These are phyloP conservation scores for Parascotia fuliginaria DNA, from an alignment of 2,888 invertebrate genomes.

Conservation along the genomic window DNA sequence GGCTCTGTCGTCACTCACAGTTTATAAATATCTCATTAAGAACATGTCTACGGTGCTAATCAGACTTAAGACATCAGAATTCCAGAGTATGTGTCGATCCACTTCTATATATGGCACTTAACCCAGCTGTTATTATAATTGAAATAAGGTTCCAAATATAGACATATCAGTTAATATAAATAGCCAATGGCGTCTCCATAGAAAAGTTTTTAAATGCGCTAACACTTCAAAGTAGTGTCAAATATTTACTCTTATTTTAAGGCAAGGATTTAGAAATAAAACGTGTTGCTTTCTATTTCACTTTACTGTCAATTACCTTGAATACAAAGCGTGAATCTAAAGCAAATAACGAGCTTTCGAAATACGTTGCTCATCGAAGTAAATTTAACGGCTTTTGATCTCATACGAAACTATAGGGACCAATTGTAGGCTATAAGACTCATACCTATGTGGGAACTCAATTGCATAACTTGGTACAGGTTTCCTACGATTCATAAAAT, in stretches of 20 bases:
- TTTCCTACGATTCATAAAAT: background rate
- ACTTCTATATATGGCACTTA: too few species aligned
- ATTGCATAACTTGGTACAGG: background rate
- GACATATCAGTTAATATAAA: too few species aligned
- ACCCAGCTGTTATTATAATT: too few species aligned
- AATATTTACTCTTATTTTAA: background rate
- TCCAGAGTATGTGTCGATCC: too few species aligned
- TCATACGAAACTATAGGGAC: slow-evolving; percentile 6
- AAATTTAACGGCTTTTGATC: slow-evolving; percentile 1
- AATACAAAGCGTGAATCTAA: slow-evolving; percentile 18
- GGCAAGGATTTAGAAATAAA: slow-evolving; percentile 10
- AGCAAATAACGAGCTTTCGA: slow-evolving; percentile 1
- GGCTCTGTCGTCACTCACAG: too few species aligned
- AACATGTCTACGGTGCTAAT: too few species aligned
- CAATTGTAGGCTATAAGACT: too few species aligned
- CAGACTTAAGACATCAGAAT: too few species aligned
- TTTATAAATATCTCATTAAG: too few species aligned
- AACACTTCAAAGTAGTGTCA: background rate
- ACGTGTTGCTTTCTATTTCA: slow-evolving; percentile 17
- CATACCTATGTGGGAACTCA: background rate
- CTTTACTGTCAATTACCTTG: slow-evolving; percentile 17
- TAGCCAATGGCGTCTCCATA: too few species aligned
- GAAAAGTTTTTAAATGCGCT: too few species aligned
- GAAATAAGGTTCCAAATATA: too few species aligned
- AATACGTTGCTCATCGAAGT: slow-evolving; percentile 5